Evolutionary conservation across 2,113 vertebrate species (phyloP), one percentile per base, ranked within the genome.

Genomic region (Circaetus cinerascens): DNA sequence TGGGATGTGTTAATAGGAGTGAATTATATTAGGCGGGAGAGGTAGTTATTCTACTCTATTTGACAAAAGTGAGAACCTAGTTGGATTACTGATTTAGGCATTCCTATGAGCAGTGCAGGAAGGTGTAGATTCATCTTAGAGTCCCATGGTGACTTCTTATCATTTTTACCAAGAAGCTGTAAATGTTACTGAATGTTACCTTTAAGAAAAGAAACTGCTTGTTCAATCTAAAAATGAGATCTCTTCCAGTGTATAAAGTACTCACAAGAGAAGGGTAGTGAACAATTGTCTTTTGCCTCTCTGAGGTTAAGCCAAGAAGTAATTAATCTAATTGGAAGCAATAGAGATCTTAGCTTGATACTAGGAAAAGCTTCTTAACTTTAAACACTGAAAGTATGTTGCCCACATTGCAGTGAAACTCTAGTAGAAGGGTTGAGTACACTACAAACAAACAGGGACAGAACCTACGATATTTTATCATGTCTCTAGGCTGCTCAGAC

Each of bases 241-340:
- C n/a, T 59, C 18, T 77, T 78, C 13, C 36, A 6, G 2, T 38
- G 19, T 45, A 57, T 75, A 14, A 90, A 76, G 53, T 60, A 45
- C 21, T 89, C 55, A 21, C 30, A 68, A 79, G 55, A 86, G 71
- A 79, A 93, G 59, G 20, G 34, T 53, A 68, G 43, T 0, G 10
- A 90, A 51, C 80, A 69, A 30, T 68, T 53, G 18, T 40, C 15
- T 72, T 76, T 55, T 86, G 68, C 40, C 7, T 56, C 9, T 43
- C 27, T 66, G 67, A 90, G 36, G 36, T 57, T 82, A 88, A 95
- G n/a, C 76, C 67, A 92, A 75, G 60, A 85, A 69, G 27, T 56
- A 92, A 90, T 93, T 93, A 79, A 86, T 86, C 63, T 83, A 76
- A 90, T 45, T 83, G 57, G 41, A 83, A 92, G 40, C 26, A 88